These are phyloP conservation scores for Harpalus rufipes DNA, from an alignment of 2,888 invertebrate genomes.

Conservation along the genomic window DNA sequence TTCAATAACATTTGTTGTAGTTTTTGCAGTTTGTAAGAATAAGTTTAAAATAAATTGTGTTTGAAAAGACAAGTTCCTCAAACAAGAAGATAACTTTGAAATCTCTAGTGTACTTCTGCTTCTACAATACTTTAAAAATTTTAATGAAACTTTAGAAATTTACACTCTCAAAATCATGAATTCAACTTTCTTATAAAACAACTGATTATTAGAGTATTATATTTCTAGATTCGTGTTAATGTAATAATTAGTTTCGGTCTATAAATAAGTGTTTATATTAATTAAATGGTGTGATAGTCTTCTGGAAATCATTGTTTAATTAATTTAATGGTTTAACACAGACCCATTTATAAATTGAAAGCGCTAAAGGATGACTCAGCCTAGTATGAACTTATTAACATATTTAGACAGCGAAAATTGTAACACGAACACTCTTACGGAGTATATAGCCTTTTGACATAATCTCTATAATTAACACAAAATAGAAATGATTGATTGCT, in stretches of 20 bases:
- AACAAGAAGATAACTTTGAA: not conserved
- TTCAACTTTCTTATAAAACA: not conserved
- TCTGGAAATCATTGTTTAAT: slow-evolving; percentile 50
- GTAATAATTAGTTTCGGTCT: slow-evolving; percentile 38
- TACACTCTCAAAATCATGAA: not conserved
- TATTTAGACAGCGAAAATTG: not conserved
- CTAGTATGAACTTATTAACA: slow-evolving; percentile 5
- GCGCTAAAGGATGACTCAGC: not conserved
- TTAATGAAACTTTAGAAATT: not conserved
- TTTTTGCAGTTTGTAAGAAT: not conserved
- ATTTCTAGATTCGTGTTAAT: not conserved
- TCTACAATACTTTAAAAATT: not conserved
- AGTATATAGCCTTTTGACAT: not conserved
- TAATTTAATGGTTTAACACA: slow-evolving; percentile 38
- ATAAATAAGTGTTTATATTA: slow-evolving; percentile 31
- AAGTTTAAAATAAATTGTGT: not conserved
- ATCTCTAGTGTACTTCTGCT: not conserved
- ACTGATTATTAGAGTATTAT: not conserved
- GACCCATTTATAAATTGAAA: slow-evolving; percentile 28
- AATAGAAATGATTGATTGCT: too few relatives aligned
- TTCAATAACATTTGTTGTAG: not conserved
- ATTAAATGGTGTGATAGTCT: slow-evolving; percentile 29
- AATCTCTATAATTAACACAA: too few relatives aligned
- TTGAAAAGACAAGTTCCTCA: not conserved
- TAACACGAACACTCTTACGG: not conserved